A percentile compares a stretch with the other conserved stretches of the same genome.
Conservation (phyloP, 2,888 invertebrate species). For the Anaspis maculata region DNA sequence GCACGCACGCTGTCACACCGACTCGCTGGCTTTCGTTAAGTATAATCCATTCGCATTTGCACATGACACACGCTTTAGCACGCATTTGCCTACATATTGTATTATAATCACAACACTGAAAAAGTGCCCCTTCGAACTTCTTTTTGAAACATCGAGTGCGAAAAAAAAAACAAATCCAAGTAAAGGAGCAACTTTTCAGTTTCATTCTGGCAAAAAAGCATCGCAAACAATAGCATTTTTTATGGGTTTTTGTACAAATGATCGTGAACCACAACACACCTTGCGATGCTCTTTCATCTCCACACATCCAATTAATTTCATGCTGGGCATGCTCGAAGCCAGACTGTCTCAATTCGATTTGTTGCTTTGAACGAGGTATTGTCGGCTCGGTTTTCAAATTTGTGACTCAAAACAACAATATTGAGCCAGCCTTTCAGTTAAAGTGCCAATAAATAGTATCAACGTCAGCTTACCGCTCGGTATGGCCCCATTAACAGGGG, state of each 20-base stretch:
- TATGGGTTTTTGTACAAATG: too few relatives aligned
- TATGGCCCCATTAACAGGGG: slow-evolving; percentile 47
- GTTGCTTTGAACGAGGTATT: slow-evolving; percentile 28
- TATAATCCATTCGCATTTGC: slow-evolving; percentile 16
- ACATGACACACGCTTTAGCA: slow-evolving; percentile 30
- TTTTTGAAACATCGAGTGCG: too few relatives aligned
- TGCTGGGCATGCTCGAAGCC: slow-evolving; percentile 29
- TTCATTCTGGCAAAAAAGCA: slow-evolving; percentile 23
- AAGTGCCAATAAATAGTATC: slow-evolving; percentile 22
- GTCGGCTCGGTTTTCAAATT: too few relatives aligned
- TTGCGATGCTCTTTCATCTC: slow-evolving; percentile 19
- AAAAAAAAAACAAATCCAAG: too few relatives aligned
- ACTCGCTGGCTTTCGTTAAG: slow-evolving; percentile 19
- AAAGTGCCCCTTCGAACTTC: too few relatives aligned
- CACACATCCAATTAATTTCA: slow-evolving; percentile 32
- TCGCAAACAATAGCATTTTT: too few relatives aligned
- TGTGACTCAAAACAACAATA: slow-evolving; percentile 26
- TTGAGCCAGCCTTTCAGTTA: slow-evolving; percentile 30
- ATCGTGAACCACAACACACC: too few relatives aligned
- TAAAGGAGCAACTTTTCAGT: slow-evolving; percentile 21
- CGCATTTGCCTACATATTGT: slow-evolving; percentile 28
- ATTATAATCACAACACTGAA: slow-evolving; percentile 5
- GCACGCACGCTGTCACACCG: slow-evolving; percentile 5
- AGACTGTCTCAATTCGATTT: slow-evolving; percentile 28
- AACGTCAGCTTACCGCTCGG: slow-evolving; percentile 40